Percentiles rank a stretch among this genome's conserved stretches.
phyloP scores from a whole-genome alignment of 2,797 vertebrate genomes.

The Sebastes steindachneri region DNA sequence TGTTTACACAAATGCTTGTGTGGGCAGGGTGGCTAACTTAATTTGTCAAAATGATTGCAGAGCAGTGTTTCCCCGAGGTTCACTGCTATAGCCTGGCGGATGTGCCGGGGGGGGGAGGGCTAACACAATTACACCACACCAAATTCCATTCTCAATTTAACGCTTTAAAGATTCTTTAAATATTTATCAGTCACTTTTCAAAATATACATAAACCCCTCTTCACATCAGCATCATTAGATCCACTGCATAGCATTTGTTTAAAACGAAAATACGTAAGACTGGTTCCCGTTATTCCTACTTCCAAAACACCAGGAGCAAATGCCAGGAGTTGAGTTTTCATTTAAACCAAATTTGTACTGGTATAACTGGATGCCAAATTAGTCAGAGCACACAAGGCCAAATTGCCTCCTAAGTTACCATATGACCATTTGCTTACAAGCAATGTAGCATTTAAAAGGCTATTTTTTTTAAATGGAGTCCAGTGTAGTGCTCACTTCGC shows the following conservation, averaged over 20 bases:
- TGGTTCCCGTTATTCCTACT: too few relatives aligned
- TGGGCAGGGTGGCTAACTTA: not conserved
- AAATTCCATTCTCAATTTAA: not conserved
- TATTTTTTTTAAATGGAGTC: too few relatives aligned
- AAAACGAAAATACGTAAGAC: too few relatives aligned
- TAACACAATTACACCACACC: not conserved
- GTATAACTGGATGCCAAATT: not conserved
- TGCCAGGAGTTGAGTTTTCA: too few relatives aligned
- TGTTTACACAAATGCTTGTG: not conserved
- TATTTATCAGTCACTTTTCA: not conserved
- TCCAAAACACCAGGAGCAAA: too few relatives aligned
- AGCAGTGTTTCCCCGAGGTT: not conserved
- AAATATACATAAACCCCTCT: not conserved
- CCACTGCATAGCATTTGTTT: too few relatives aligned
- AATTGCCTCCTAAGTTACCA: not conserved
- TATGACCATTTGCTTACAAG: not conserved
- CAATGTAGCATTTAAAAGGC: not conserved
- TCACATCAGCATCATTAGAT: too few relatives aligned
- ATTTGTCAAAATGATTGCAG: slow-evolving; percentile 5
- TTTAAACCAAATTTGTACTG: not conserved
- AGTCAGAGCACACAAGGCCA: not conserved
- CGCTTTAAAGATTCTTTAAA: not conserved
- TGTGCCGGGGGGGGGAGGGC: not conserved
- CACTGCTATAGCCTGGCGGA: not conserved
- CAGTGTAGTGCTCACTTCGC: too few relatives aligned